Evolutionary conservation across 37 sponge, comb jelly and placozoan genomes (phyloP).

Genomic region (Haliclona indistincta): DNA sequence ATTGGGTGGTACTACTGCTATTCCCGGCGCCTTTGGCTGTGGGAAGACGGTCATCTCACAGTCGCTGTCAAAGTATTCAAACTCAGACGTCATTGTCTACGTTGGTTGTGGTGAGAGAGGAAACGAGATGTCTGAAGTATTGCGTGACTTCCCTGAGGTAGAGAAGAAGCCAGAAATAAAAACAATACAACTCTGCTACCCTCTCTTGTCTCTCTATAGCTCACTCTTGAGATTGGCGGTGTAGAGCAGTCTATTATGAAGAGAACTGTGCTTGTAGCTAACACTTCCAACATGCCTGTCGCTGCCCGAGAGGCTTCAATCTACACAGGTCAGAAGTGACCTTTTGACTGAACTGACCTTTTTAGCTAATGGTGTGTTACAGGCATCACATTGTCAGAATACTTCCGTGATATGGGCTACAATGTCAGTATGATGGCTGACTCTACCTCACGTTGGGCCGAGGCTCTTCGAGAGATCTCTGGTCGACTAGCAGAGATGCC

Average conservation of each 20-base stretch:
- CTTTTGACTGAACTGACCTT: background rate
- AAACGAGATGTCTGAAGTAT: constrained; percentile 98
- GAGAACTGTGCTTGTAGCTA: constrained; percentile 97
- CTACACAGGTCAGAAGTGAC: constrained; percentile 81
- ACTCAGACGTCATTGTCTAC: constrained; percentile 98
- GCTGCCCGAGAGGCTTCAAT: constrained; percentile 99
- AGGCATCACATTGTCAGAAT: constrained; percentile 97
- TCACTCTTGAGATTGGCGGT: constrained; percentile 88
- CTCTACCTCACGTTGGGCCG: constrained; percentile 98
- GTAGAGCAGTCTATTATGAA: constrained; percentile 97
- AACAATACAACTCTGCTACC: background rate
- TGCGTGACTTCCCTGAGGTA: constrained; percentile 98
- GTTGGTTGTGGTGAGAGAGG: constrained; percentile 99
- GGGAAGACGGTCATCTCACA: constrained; percentile 99
- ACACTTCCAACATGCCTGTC: constrained; percentile 99
- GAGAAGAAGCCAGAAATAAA: background rate
- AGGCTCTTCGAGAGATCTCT: constrained; percentile 98
- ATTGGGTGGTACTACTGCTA: constrained; percentile 98
- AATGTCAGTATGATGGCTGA: constrained; percentile 99
- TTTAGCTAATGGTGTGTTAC: too few species aligned
- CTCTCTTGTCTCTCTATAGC: constrained; percentile 35
- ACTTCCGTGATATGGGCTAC: constrained; percentile 99
- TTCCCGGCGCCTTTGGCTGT: constrained; percentile 99
- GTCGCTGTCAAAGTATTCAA: constrained; percentile 96
- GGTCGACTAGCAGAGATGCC: constrained; percentile 99